Percentiles rank a stretch among this genome's conserved stretches.
phyloP scores from a whole-genome alignment of 2,113 vertebrate genomes.

The Amia ocellicauda region DNA sequence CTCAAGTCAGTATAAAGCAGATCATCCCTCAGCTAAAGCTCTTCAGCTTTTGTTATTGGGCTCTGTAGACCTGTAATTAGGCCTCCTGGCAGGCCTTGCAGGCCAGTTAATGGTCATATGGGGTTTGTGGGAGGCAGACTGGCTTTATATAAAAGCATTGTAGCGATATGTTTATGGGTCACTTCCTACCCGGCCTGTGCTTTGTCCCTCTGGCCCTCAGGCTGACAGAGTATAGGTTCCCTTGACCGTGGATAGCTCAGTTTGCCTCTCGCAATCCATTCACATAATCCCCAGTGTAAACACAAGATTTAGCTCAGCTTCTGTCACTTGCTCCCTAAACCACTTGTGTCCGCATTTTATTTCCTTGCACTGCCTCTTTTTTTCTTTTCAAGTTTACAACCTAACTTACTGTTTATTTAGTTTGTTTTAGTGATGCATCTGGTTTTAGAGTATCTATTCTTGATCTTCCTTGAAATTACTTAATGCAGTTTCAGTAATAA shows the following conservation, averaged over 20 bases:
- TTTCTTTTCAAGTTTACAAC: too few relatives aligned
- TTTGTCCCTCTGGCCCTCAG: slow-evolving; percentile 73
- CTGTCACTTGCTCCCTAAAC: slow-evolving; percentile 78
- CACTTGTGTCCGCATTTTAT: slow-evolving; percentile 74
- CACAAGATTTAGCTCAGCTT: slow-evolving; percentile 81
- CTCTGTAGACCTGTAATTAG: slow-evolving; percentile 98
- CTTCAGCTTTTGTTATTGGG: slow-evolving; percentile 94
- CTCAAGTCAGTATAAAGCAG: slow-evolving; percentile 97
- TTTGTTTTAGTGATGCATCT: too few relatives aligned
- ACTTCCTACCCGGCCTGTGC: slow-evolving; percentile 89
- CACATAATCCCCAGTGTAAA: slow-evolving; percentile 80
- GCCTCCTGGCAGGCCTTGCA: slow-evolving; percentile 91
- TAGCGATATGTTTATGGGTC: slow-evolving; percentile 92
- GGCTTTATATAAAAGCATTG: slow-evolving; percentile 87
- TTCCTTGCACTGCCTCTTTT: neutral
- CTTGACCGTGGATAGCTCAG: slow-evolving; percentile 74
- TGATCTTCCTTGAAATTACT: too few relatives aligned
- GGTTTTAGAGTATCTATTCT: too few relatives aligned
- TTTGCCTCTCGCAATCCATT: slow-evolving; percentile 57
- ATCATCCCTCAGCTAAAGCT: slow-evolving; percentile 98
- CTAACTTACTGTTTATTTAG: neutral
- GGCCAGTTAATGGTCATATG: slow-evolving; percentile 89
- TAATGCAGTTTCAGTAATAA: too few relatives aligned
- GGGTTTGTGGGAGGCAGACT: slow-evolving; percentile 83
- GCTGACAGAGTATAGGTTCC: slow-evolving; percentile 71